Evolutionary conservation across 1,140 invertebrate genomes (phyloP).

Genomic region (Bombus pascuorum): DNA sequence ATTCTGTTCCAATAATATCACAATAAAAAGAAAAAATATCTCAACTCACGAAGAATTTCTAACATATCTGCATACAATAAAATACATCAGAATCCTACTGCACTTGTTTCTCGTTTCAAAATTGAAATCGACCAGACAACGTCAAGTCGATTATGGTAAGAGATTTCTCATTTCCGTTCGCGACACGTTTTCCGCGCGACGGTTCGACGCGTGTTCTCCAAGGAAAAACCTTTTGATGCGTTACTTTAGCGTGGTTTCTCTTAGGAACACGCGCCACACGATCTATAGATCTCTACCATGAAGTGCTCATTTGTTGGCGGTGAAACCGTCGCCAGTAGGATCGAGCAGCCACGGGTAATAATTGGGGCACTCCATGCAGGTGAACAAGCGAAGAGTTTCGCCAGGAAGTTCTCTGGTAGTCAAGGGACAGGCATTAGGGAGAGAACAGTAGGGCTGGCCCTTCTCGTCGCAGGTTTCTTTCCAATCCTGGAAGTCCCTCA

Average conservation of each 20-base stretch:
- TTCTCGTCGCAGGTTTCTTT: slow-evolving; percentile 98
- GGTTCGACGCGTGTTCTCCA: slow-evolving; percentile 7
- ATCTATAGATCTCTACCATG: slow-evolving; percentile 21
- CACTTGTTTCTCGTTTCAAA: not conserved
- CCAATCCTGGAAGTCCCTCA: slow-evolving; percentile 96
- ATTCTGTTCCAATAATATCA: not conserved
- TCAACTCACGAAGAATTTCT: not conserved
- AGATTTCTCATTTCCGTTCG: slow-evolving; percentile 1
- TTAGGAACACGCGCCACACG: slow-evolving; percentile 12
- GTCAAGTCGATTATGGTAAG: slow-evolving; percentile 13
- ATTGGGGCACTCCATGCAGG: slow-evolving; percentile 97
- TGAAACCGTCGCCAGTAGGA: slow-evolving; percentile 96
- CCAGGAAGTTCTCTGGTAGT: slow-evolving; percentile 95
- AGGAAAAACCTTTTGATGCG: not conserved
- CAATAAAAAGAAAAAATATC: not conserved
- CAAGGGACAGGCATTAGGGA: slow-evolving; percentile 94
- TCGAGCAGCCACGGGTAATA: slow-evolving; percentile 98
- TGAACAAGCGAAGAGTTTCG: slow-evolving; percentile 95
- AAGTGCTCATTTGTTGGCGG: slow-evolving; percentile 85
- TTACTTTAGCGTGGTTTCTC: not conserved
- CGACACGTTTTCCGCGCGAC: slow-evolving; percentile 10
- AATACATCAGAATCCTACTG: not conserved
- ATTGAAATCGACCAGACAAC: not conserved
- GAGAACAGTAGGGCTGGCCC: slow-evolving; percentile 94
- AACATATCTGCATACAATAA: too few relatives aligned